A percentile compares a stretch with the other conserved stretches of the same genome.
phyloP scores from a whole-genome alignment of 2,113 vertebrate genomes.

The Panthera tigris region DNA sequence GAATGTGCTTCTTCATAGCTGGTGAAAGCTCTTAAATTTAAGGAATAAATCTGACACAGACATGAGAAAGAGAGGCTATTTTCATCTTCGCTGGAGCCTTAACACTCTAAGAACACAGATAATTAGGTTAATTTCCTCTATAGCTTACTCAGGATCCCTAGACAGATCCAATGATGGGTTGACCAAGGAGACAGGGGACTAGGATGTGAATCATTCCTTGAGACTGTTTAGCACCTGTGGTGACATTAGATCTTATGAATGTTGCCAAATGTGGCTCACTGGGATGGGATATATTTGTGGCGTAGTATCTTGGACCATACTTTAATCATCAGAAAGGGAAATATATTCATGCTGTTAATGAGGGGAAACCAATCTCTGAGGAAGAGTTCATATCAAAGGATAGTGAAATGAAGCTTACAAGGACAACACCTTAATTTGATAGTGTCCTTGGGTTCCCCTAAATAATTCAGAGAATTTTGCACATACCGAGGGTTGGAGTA shows the following conservation, averaged over 20 bases:
- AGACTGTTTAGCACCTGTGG: slow-evolving; percentile 18
- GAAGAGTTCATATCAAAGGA: slow-evolving; percentile 30
- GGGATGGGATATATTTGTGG: background rate
- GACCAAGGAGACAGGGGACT: slow-evolving; percentile 13
- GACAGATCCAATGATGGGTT: background rate
- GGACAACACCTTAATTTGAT: background rate
- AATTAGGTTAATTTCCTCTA: slow-evolving; percentile 45
- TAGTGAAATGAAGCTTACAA: background rate
- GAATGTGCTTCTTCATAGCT: background rate
- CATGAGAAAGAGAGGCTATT: slow-evolving; percentile 20
- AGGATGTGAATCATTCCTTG: slow-evolving; percentile 22
- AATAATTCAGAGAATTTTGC: slow-evolving; percentile 38
- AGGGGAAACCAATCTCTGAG: slow-evolving; percentile 26
- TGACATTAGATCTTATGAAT: slow-evolving; percentile 21
- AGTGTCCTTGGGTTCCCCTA: background rate
- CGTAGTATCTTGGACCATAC: background rate
- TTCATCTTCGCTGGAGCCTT: slow-evolving; percentile 8
- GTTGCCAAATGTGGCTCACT: background rate
- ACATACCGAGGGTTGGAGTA: background rate
- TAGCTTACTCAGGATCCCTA: background rate
- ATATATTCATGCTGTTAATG: slow-evolving; percentile 23
- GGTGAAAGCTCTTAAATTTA: background rate
- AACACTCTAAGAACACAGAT: background rate
- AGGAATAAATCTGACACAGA: slow-evolving; percentile 18
- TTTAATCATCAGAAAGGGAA: background rate